Evolutionary conservation across 2,113 vertebrate genomes (phyloP).

Genomic region (Pedionomus torquatus): DNA sequence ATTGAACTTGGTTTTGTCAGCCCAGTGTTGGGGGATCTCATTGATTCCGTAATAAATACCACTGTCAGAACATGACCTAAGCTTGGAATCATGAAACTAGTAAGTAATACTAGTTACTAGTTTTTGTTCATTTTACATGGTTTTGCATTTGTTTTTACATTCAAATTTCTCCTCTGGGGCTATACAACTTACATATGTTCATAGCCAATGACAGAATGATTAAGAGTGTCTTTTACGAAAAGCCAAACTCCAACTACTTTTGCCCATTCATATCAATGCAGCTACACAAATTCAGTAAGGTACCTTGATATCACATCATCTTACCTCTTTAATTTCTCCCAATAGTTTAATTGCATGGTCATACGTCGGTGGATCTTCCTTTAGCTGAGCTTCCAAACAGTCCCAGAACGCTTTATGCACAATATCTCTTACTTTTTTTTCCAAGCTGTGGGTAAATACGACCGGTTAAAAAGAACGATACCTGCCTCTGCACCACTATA

Average conservation of each 20-base stretch:
- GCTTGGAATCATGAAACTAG: neutral
- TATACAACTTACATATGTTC: neutral
- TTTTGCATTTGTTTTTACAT: neutral
- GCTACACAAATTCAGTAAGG: neutral
- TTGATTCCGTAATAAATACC: neutral
- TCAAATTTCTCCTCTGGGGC: neutral
- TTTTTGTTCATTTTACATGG: neutral
- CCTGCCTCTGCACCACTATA: neutral
- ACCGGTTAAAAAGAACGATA: neutral
- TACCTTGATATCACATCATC: neutral
- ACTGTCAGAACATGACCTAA: neutral
- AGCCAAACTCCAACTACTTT: neutral
- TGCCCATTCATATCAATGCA: neutral
- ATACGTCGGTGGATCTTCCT: constrained; percentile 84
- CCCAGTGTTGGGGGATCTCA: neutral
- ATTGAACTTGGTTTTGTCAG: neutral
- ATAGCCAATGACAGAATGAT: neutral
- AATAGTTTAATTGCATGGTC: constrained; percentile 81
- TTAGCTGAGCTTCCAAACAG: constrained; percentile 87
- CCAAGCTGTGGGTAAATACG: constrained; percentile 78
- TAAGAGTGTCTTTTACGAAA: neutral
- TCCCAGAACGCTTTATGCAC: constrained; percentile 98
- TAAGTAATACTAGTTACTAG: too few species aligned
- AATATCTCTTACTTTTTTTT: constrained; percentile 91
- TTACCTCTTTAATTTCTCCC: constrained; percentile 85